Percentiles rank a stretch among this genome's conserved stretches.
Conservation (phyloP, 2,113 vertebrate species). For the Alectura lathami region DNA sequence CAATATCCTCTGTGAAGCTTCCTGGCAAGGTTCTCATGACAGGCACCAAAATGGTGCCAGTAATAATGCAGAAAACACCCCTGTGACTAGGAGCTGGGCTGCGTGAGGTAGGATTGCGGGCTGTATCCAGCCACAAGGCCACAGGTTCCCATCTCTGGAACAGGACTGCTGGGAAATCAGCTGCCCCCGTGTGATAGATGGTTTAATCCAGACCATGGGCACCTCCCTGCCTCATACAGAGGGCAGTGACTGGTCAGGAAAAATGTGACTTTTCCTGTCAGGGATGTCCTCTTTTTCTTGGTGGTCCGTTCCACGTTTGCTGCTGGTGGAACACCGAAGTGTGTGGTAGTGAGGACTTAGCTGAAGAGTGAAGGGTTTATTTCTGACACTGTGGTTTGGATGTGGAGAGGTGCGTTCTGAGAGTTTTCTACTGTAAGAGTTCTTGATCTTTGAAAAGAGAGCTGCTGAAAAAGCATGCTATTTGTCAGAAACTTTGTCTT, state of each 20-base stretch:
- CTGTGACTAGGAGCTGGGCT: background rate
- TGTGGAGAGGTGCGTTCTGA: background rate
- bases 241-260: background rate
- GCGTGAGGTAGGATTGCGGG: background rate
- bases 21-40: background rate
- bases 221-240: background rate
- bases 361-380: background rate
- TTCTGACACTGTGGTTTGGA: background rate
- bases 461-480: background rate
- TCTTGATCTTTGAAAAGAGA: background rate
- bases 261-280: background rate
- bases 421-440: background rate
- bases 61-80: background rate
- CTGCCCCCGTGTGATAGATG: background rate
- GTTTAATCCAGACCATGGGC: background rate
- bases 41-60: accelerated
- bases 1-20: background rate
- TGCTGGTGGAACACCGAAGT: background rate
- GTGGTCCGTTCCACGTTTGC: background rate
- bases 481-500: background rate
- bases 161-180: background rate
- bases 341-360: background rate
- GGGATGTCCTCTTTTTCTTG: background rate
- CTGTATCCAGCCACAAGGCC: background rate
- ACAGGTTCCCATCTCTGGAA: background rate